Percentiles rank a stretch among this genome's conserved stretches.
These are phyloP conservation scores for Paedocypris micromegethes DNA, from an alignment of 2,797 vertebrate genomes.

Conservation along the genomic window DNA sequence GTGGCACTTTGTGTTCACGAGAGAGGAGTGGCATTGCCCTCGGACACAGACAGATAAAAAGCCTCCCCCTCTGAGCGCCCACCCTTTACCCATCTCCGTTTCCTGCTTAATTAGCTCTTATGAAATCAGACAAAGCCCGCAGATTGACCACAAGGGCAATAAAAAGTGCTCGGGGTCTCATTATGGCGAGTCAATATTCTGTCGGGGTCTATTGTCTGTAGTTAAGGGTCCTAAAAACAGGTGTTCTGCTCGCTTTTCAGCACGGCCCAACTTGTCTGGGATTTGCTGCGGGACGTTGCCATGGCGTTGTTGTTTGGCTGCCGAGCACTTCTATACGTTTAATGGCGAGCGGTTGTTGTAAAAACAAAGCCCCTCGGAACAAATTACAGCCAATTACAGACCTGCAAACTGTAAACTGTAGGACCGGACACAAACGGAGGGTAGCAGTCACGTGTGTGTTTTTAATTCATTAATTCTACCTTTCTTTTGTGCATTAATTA, in stretches of 20 bases:
- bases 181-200: slow-evolving; percentile 6
- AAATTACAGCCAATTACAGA: no score
- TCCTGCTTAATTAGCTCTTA: slow-evolving; percentile 41
- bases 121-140: slow-evolving; percentile 42
- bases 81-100: slow-evolving; percentile 31
- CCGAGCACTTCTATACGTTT: no score
- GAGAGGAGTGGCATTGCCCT: slow-evolving; percentile 33
- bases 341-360: no score
- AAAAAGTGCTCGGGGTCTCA: slow-evolving; percentile 6
- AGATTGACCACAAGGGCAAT: slow-evolving; percentile 26
- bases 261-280: no score
- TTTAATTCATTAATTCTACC: no score
- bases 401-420: no score
- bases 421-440: no score
- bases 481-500: no score
- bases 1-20: slow-evolving; percentile 34
- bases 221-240: slow-evolving; percentile 2
- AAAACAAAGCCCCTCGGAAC: no score
- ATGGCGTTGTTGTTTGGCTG: no score
- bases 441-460: no score
- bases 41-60: slow-evolving; percentile 31
- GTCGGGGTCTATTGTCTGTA: slow-evolving; percentile 2
- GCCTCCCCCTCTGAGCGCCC: slow-evolving; percentile 1
- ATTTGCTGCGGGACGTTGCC: no score
- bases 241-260: background rate